Evolutionary conservation across 2,113 vertebrate species (phyloP).

Genomic region (Oryzias melastigma): DNA sequence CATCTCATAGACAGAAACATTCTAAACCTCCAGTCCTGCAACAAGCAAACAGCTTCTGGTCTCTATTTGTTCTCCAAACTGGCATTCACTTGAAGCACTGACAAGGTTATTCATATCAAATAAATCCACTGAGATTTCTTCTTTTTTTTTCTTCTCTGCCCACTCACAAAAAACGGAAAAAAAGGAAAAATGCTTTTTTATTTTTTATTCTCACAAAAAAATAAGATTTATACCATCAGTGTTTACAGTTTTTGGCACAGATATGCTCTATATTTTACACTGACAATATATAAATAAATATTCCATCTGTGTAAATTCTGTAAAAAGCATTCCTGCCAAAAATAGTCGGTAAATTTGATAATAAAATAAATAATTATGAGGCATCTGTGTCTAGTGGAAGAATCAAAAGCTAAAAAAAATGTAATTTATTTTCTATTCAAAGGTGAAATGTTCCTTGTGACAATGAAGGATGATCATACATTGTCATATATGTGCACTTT

Average conservation of each 20-base stretch:
- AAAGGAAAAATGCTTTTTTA: no score
- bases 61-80: conserved; percentile 44
- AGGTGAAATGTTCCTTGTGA: conserved; percentile 12
- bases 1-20: conserved; percentile 53
- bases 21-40: conserved; percentile 41
- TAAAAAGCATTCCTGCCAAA: no score
- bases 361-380: neutral
- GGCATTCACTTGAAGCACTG: conserved; percentile 47
- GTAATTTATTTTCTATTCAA: conserved; percentile 8
- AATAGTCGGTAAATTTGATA: neutral
- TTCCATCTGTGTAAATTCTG: no score
- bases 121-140: conserved; percentile 17
- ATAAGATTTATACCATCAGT: no score
- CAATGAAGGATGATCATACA: conserved; percentile 35
- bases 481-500: conserved; percentile 31
- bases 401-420: neutral
- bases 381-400: neutral
- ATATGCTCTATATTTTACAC: no score
- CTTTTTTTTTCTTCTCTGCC: conserved; percentile 1
- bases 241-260: no score
- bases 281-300: no score
- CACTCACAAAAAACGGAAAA: conserved; percentile 10
- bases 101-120: conserved; percentile 37
- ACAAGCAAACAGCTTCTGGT: conserved; percentile 46
- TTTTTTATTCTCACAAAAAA: no score